Percentiles rank a stretch among this genome's conserved stretches.
Conservation (phyloP, 2,888 invertebrate genomes). For the Lasius fuliginosus region DNA sequence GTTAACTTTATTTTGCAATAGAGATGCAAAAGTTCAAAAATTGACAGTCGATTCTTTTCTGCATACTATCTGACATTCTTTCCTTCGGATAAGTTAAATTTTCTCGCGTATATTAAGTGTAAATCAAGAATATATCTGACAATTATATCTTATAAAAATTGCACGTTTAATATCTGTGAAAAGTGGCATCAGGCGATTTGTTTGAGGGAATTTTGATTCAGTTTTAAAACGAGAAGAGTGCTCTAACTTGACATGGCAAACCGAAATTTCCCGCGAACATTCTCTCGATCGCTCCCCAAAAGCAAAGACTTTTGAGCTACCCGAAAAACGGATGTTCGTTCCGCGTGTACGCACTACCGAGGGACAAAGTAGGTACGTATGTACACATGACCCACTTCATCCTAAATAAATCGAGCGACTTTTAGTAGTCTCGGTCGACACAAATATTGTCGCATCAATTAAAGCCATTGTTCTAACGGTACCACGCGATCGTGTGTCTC, state of each 20-base stretch:
- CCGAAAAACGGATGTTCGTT: conserved; percentile 68
- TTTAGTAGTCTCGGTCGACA: conserved; percentile 72
- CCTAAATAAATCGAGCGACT: conserved; percentile 82
- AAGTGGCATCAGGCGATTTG: not conserved
- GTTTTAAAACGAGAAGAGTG: not conserved
- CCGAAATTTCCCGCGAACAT: conserved; percentile 28
- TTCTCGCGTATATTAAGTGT: not conserved
- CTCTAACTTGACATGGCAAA: not conserved
- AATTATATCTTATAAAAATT: not conserved
- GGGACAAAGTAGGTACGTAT: conserved; percentile 73
- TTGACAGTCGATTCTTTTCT: not conserved
- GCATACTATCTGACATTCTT: not conserved
- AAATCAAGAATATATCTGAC: not conserved
- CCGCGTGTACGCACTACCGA: conserved; percentile 60
- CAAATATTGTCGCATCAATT: conserved; percentile 85
- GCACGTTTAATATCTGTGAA: not conserved
- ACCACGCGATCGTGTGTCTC: conserved; percentile 27
- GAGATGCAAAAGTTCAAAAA: no score
- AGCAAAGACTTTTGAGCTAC: conserved; percentile 39
- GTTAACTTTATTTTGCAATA: no score
- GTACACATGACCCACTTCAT: conserved; percentile 66
- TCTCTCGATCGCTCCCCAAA: conserved; percentile 13
- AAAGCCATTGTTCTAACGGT: conserved; percentile 72
- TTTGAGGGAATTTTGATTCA: not conserved
- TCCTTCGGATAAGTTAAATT: not conserved